These are phyloP conservation scores for Conops quadrifasciatus DNA, from an alignment of 2,888 invertebrate genomes.

Conservation along the genomic window DNA sequence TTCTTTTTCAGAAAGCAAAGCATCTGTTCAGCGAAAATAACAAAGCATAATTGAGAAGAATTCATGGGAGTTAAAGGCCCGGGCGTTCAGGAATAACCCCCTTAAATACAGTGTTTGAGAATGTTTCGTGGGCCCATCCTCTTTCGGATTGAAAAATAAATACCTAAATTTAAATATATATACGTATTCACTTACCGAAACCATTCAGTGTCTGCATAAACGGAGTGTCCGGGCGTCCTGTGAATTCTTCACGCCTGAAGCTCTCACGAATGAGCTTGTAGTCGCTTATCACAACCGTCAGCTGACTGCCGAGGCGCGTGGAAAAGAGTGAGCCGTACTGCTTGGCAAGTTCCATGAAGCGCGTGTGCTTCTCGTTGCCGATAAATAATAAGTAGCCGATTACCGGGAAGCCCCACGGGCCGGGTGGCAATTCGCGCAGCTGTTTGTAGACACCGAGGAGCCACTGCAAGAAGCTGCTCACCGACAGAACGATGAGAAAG, in stretches of 20 bases:
- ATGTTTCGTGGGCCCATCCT: too few species aligned
- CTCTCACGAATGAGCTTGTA: constrained; percentile 85
- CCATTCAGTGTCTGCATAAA: constrained; percentile 87
- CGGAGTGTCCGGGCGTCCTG: constrained; percentile 86
- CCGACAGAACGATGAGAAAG: constrained; percentile 56
- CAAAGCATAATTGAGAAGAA: too few species aligned
- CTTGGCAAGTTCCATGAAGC: constrained; percentile 78
- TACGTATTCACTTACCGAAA: constrained; percentile 77
- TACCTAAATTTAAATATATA: not conserved
- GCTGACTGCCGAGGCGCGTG: constrained; percentile 80
- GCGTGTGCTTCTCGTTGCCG: constrained; percentile 77
- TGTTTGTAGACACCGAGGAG: constrained; percentile 59
- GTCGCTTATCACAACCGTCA: constrained; percentile 87
- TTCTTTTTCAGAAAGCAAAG: too few species aligned
- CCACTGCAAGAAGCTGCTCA: constrained; percentile 63
- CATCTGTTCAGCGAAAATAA: too few species aligned
- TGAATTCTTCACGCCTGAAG: constrained; percentile 86
- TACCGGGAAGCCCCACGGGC: constrained; percentile 87
- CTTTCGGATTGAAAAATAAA: too few species aligned
- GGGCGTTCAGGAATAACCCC: too few species aligned
- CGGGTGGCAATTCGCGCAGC: constrained; percentile 76
- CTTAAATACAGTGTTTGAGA: too few species aligned
- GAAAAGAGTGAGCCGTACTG: constrained; percentile 85
- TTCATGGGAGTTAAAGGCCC: too few species aligned
- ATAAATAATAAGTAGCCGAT: constrained; percentile 86